These are phyloP conservation scores for Zaprionus camerounensis DNA, from an alignment of 1,140 invertebrate species.

Conservation along the genomic window DNA sequence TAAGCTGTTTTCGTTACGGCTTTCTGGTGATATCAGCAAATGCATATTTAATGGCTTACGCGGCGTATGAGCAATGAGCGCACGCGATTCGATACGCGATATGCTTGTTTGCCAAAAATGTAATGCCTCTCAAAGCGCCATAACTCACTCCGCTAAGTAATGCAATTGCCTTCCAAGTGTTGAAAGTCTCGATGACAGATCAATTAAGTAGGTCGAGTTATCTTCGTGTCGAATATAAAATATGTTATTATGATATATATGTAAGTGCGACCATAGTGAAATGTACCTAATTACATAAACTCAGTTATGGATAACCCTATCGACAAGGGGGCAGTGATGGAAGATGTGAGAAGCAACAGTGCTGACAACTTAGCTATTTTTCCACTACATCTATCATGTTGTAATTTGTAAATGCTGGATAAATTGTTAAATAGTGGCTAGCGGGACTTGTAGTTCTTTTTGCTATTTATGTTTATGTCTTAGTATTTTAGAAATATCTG, in stretches of 20 bases:
- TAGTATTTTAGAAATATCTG: too few relatives aligned
- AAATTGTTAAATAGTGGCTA: too few relatives aligned
- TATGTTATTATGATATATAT: not conserved
- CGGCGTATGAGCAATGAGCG: slow-evolving; percentile 63
- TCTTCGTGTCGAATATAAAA: not conserved
- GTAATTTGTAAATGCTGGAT: too few relatives aligned
- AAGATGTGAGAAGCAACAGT: too few relatives aligned
- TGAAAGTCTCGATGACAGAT: slow-evolving; percentile 5
- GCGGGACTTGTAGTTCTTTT: too few relatives aligned
- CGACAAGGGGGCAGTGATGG: too few relatives aligned
- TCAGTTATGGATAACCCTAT: too few relatives aligned
- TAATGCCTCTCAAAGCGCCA: slow-evolving; percentile 49
- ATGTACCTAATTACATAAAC: too few relatives aligned
- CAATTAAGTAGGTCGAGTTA: not conserved
- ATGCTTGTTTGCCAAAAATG: slow-evolving; percentile 32
- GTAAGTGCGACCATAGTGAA: too few relatives aligned
- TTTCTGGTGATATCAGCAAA: slow-evolving; percentile 76
- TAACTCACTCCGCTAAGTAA: slow-evolving; percentile 16
- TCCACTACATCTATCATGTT: too few relatives aligned
- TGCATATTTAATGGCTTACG: slow-evolving; percentile 79
- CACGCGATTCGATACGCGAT: slow-evolving; percentile 36
- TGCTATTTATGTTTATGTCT: too few relatives aligned
- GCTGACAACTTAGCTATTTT: too few relatives aligned
- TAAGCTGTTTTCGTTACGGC: slow-evolving; percentile 79
- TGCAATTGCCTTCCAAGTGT: slow-evolving; percentile 19